Percentiles rank a stretch among this genome's conserved stretches.
These are phyloP conservation scores for Nycticebus coucang DNA, from an alignment of 2,113 vertebrate species.

Conservation along the genomic window DNA sequence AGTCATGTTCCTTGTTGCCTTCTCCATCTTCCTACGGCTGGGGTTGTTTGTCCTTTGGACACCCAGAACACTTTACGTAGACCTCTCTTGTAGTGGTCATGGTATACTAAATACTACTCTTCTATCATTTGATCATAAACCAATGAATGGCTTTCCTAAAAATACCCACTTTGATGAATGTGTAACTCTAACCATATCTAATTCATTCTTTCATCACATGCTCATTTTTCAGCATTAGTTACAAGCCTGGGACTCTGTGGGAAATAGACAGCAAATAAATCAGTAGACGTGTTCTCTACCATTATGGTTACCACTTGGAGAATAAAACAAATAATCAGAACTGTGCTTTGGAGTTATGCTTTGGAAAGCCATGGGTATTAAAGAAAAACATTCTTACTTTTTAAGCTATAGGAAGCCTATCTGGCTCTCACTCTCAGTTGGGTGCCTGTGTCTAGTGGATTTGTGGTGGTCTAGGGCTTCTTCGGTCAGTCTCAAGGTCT, in stretches of 20 bases:
- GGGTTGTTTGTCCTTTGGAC: neutral
- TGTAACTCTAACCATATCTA: neutral
- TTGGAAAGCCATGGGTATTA: neutral
- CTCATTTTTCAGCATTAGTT: neutral
- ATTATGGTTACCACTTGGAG: neutral
- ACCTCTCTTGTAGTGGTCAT: neutral
- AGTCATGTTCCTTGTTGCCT: neutral
- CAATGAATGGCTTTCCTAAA: neutral
- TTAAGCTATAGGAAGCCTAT: neutral
- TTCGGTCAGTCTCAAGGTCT: neutral
- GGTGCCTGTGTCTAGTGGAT: neutral
- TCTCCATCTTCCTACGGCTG: neutral
- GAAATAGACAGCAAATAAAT: neutral
- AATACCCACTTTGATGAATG: neutral
- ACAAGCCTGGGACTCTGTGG: neutral
- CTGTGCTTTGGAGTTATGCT: neutral
- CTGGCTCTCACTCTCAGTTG: neutral
- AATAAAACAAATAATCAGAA: neutral
- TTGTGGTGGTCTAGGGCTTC: neutral
- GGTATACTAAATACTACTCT: neutral
- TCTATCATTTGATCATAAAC: neutral
- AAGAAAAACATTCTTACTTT: neutral
- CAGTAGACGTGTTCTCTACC: neutral
- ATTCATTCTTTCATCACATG: neutral
- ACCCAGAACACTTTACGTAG: neutral